phyloP scores from a whole-genome alignment of 1,140 invertebrate species.

The Hormaphis cornu region DNA sequence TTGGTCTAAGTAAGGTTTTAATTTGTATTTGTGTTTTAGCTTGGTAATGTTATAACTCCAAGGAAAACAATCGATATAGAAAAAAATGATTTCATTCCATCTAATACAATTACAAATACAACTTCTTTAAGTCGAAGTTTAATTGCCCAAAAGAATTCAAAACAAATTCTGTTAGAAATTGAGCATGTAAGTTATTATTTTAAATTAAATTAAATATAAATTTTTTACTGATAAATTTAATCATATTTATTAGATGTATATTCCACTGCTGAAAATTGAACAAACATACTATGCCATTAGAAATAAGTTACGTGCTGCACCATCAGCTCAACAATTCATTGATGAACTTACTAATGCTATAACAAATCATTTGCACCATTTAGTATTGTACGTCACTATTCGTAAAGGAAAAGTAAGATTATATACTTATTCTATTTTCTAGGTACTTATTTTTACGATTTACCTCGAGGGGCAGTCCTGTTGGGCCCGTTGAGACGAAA shows the following conservation, averaged over 20 bases:
- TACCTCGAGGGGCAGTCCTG: neutral
- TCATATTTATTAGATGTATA: neutral
- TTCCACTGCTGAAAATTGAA: conserved; percentile 22
- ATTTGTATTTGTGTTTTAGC: neutral
- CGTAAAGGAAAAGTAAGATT: conserved; percentile 32
- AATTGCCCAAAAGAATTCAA: conserved; percentile 19
- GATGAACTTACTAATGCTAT: conserved; percentile 4
- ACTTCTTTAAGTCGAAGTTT: neutral
- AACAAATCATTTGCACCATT: conserved; percentile 9
- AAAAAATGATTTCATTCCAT: neutral
- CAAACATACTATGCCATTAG: conserved; percentile 24
- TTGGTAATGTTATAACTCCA: conserved; percentile 33
- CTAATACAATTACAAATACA: neutral
- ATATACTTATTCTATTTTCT: neutral
- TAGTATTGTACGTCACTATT: conserved; percentile 23
- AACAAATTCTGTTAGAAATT: conserved; percentile 32
- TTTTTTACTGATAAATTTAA: neutral
- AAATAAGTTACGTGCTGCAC: neutral
- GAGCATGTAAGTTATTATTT: conserved; percentile 20
- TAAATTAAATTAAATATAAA: neutral
- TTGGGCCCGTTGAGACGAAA: neutral
- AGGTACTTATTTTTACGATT: too few species aligned
- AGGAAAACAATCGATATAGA: conserved; percentile 34
- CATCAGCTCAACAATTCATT: neutral
- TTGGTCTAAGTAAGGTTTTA: too few species aligned